Evolutionary conservation across 2,797 vertebrate species (phyloP).

Genomic region (Simalia tracyae): DNA sequence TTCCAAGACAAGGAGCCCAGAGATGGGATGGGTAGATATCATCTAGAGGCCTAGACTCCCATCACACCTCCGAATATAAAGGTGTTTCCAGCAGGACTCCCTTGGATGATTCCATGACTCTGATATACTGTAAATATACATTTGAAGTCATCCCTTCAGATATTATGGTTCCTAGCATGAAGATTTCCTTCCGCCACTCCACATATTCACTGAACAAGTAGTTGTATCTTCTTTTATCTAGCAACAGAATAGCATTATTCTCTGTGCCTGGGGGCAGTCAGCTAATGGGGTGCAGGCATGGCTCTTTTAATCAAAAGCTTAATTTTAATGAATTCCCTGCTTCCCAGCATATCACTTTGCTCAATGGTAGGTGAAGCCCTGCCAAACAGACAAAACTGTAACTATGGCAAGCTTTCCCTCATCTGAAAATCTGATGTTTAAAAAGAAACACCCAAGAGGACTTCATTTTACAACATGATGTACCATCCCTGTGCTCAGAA

Average conservation of each 20-base stretch:
- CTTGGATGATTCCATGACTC: neutral
- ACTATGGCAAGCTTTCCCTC: neutral
- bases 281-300: neutral
- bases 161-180: neutral
- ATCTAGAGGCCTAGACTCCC: too few relatives aligned
- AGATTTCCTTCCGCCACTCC: neutral
- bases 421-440: neutral
- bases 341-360: neutral
- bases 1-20: too few relatives aligned
- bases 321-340: neutral
- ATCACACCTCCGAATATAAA: neutral
- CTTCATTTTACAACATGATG: constrained; percentile 11
- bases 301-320: neutral
- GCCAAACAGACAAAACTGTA: too few relatives aligned
- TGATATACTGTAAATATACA: neutral
- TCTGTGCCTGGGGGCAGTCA: neutral
- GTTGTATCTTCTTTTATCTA: neutral
- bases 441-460: neutral
- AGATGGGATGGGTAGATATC: too few relatives aligned
- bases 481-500: constrained; percentile 17
- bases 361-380: neutral
- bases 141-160: neutral
- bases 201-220: neutral
- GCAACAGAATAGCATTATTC: neutral
- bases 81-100: neutral